phyloP scores from a whole-genome alignment of 1,140 invertebrate genomes.

The Sycophaga agraensis region DNA sequence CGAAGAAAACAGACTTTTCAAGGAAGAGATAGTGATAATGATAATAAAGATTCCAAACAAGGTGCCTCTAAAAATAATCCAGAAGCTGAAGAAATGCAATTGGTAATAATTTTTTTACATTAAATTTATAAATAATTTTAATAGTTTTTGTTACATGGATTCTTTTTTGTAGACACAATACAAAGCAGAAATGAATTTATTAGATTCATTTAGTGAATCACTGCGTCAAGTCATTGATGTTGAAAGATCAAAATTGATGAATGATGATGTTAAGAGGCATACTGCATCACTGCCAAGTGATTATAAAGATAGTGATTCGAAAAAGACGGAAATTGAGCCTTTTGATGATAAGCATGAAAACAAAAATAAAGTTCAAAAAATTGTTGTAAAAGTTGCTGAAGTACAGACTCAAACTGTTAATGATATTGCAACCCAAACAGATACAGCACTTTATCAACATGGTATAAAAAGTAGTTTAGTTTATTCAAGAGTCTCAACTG shows the following conservation, averaged over 20 bases:
- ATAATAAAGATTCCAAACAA: slow-evolving; percentile 15
- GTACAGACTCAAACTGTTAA: slow-evolving; percentile 57
- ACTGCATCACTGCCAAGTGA: slow-evolving; percentile 27
- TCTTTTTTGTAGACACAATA: slow-evolving; percentile 49
- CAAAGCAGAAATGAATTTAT: slow-evolving; percentile 52
- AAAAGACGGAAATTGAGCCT: slow-evolving; percentile 20
- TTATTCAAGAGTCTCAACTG: slow-evolving; percentile 33
- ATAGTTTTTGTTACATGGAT: not conserved
- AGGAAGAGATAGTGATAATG: slow-evolving; percentile 32
- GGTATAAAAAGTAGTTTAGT: slow-evolving; percentile 34
- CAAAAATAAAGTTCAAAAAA: slow-evolving; percentile 31
- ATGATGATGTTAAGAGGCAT: slow-evolving; percentile 34
- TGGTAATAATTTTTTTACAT: slow-evolving; percentile 35
- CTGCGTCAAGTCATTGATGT: slow-evolving; percentile 48
- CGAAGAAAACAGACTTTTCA: slow-evolving; percentile 41
- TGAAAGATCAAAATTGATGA: slow-evolving; percentile 41
- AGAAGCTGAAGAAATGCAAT: slow-evolving; percentile 30
- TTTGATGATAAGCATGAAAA: slow-evolving; percentile 22
- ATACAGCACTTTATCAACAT: slow-evolving; percentile 36
- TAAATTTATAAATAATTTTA: not conserved
- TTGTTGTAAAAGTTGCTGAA: slow-evolving; percentile 44
- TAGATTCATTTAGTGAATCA: slow-evolving; percentile 53
- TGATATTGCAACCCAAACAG: slow-evolving; percentile 55
- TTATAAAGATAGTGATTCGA: slow-evolving; percentile 30
- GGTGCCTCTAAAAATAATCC: slow-evolving; percentile 24